Conservation (phyloP, 53 echinoderm and acorn worm species). For the Patiria pectinifera region DNA sequence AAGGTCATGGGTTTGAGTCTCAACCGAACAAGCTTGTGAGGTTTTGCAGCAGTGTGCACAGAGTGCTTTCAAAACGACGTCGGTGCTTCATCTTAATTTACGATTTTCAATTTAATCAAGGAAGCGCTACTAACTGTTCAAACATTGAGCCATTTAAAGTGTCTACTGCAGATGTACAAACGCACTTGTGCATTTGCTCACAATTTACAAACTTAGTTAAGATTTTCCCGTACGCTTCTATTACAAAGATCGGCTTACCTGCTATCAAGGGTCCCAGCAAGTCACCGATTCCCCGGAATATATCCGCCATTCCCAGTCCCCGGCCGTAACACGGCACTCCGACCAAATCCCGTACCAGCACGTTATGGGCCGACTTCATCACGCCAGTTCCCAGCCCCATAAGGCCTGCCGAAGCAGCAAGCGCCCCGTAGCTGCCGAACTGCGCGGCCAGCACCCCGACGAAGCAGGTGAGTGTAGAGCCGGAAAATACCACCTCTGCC, state of each 20-base stretch:
- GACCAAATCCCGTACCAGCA: constrained; percentile 7
- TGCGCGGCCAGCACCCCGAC: constrained; percentile 17
- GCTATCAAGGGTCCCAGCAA: neutral
- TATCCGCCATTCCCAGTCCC: constrained; percentile 2
- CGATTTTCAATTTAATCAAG: too few relatives aligned
- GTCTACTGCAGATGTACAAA: too few relatives aligned
- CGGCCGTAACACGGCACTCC: neutral
- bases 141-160: too few relatives aligned
- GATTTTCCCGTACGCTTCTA: too few relatives aligned
- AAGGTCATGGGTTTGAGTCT: too few relatives aligned
- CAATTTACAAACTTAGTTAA: too few relatives aligned
- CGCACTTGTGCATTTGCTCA: too few relatives aligned
- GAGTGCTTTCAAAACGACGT: too few relatives aligned
- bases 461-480: constrained; percentile 3
- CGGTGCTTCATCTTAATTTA: too few relatives aligned
- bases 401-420: neutral
- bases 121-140: too few relatives aligned
- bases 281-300: neutral
- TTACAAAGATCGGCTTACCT: neutral
- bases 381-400: constrained; percentile 1
- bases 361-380: constrained; percentile 15
- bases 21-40: too few relatives aligned
- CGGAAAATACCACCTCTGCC: neutral
- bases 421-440: constrained; percentile 2
- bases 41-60: too few relatives aligned